Base-by-base conservation (phyloP, 2,888 invertebrate genomes). In the Mellilla xanthometata region DNA sequence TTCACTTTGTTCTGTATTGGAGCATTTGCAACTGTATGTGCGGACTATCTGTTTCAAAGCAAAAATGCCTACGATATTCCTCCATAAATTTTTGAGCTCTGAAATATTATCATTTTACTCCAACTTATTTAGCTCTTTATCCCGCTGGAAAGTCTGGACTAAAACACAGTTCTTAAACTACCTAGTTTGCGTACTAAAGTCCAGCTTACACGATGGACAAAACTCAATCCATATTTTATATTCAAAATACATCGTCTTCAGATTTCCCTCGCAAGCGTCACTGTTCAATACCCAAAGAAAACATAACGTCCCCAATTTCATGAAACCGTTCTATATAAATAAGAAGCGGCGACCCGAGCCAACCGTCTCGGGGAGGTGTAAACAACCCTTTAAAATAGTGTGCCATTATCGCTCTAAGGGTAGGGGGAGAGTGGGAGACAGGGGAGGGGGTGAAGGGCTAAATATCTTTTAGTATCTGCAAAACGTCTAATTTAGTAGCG, bases 391-490 rank as follows among this genome's bases (percentile, higher is more conserved):
- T 82, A 75, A 78, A 81, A 79, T 83, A 83, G 82, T 83, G 80
- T 57, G 64, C 72, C 68, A 74, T 72, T 69, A 71, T 55, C 54
- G 52, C 39, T 40, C 27, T 36, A 34, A 40, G 46, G 46, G 46
- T 23, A 13, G 33, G 39, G 33, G 28, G 35, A 26, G 33, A 13
- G 11, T 29, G 27, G 49, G 47, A 57, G 15, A 4, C 3, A 52
- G 43, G 60, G 58, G 54, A 42, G 51, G 63, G 61, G 59, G 61
- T 63, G 60, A 60, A 65, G 68, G 62, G 68, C 76, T 77, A 81
- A 83, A 82, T 81, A 81, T 81, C 81, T 81, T 82, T 86, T 83
- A 84, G 81, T 84, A 81, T 83, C 83, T 86, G 83, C 77, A 78
- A 83, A 84, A 82, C 77, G 78, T 81, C 80, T 81, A 81, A 81